Evolutionary conservation across 1,140 invertebrate genomes (phyloP).

Genomic region (Eumaeus atala): DNA sequence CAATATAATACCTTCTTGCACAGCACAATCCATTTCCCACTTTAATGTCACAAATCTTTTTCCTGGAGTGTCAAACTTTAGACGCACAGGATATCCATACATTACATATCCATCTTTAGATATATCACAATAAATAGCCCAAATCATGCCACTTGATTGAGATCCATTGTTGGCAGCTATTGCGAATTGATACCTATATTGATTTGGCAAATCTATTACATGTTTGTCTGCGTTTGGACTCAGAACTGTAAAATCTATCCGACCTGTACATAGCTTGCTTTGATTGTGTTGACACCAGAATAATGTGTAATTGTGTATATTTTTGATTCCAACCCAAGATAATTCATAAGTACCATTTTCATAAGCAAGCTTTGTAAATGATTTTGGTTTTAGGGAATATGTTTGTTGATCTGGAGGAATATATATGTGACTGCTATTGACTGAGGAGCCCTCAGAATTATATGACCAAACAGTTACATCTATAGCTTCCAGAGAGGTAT

Average conservation of each 20-base stretch:
- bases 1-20: conserved; percentile 78
- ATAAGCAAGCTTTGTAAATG: conserved; percentile 78
- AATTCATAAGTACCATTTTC: conserved; percentile 80
- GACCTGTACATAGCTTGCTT: conserved; percentile 50
- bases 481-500: conserved; percentile 45
- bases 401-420: conserved; percentile 76
- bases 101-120: conserved; percentile 79
- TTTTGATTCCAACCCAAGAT: conserved; percentile 77
- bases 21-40: conserved; percentile 83
- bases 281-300: conserved; percentile 80
- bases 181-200: conserved; percentile 76
- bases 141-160: conserved; percentile 83
- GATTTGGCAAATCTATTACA: conserved; percentile 52
- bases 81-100: conserved; percentile 80
- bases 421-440: conserved; percentile 73
- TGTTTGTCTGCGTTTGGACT: conserved; percentile 45
- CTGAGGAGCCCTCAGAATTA: conserved; percentile 76
- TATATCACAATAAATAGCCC: conserved; percentile 82
- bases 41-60: conserved; percentile 77
- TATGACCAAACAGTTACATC: conserved; percentile 66
- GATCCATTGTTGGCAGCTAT: conserved; percentile 80
- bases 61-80: conserved; percentile 71
- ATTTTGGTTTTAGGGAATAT: conserved; percentile 76
- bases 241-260: conserved; percentile 53
- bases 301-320: conserved; percentile 78